Base-by-base conservation (phyloP, 2,888 invertebrate genomes). In the Heterodera filipjevi region DNA sequence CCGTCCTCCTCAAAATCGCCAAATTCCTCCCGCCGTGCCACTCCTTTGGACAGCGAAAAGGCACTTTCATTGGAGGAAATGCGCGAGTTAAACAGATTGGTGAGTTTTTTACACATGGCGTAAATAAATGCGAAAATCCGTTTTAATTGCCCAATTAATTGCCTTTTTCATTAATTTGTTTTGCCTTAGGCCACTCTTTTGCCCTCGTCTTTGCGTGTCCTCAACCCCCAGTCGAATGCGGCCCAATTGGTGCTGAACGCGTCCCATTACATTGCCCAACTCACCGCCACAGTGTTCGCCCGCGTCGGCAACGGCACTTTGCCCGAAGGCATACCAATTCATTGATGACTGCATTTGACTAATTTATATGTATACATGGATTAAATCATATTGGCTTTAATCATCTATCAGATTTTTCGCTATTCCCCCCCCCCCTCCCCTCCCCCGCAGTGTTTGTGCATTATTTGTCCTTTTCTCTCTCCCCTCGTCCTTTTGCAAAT, bases 301-400 rank as follows among this genome's bases (percentile, higher is more conserved):
- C 80, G 85, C 32, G 86, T 86, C 35, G 77, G 81, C 27, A 82
- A 81, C 70, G 86, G 86, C 76, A 80, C 83, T 49, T 79, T 86
- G 49, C 86, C 86, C 3, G 66, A 71, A 80, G 86, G 86, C 85
- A 66, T 16, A 19, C 32, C 30, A 68, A 32, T 35, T 33, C 0
- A 68, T 68, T 59, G 27, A 19, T 10, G n/a, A 59, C 12, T 39
- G 12, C 39, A 39, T 39, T 39, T 1, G 39, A n/a, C n/a, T n/a
- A n/a, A n/a, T n/a, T n/a, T n/a, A n/a, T n/a, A n/a, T n/a, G n/a
- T n/a, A n/a, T n/a, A n/a, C n/a, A 44, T 44, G 44, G 12, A 44
- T 44, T 44, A 44, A 44, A 12, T 10, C 16, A 16, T 16, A 49
- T 49, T 16, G 16, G 16, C 3, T 14, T 49, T 3, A 16, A 0